Percentiles rank a stretch among this genome's conserved stretches.
Conservation (phyloP, 2,888 invertebrate genomes). For the Hermodice carunculata region DNA sequence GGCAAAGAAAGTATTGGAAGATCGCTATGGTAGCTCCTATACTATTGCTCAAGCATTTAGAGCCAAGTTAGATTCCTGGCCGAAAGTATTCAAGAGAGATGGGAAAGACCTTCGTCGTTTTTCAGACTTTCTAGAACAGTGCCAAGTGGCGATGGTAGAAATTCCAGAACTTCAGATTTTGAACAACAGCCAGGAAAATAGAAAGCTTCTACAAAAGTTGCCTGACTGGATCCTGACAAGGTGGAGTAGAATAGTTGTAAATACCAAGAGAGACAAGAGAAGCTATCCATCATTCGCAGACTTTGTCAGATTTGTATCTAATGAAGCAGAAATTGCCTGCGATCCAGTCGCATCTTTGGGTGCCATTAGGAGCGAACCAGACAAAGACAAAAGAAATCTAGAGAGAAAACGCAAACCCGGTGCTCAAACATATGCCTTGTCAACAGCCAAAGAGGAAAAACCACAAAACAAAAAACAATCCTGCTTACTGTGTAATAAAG, state of each 20-base stretch:
- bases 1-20: slow-evolving; percentile 29
- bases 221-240: slow-evolving; percentile 29
- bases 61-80: slow-evolving; percentile 37
- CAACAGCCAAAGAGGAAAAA: background rate
- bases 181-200: slow-evolving; percentile 19
- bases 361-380: background rate
- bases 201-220: slow-evolving; percentile 34
- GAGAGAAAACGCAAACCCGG: too few species aligned
- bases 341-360: slow-evolving; percentile 33
- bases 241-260: slow-evolving; percentile 29
- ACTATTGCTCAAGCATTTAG: slow-evolving; percentile 29
- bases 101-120: slow-evolving; percentile 8
- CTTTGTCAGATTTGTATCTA: slow-evolving; percentile 27
- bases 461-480: background rate
- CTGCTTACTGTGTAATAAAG: background rate
- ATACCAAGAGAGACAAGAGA: slow-evolving; percentile 8
- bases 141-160: slow-evolving; percentile 5
- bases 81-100: slow-evolving; percentile 15
- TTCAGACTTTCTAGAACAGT: slow-evolving; percentile 22
- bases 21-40: slow-evolving; percentile 36
- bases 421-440: too few species aligned
- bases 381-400: background rate
- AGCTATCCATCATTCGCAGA: slow-evolving; percentile 28
- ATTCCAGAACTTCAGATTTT: slow-evolving; percentile 1
- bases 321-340: slow-evolving; percentile 38